Evolutionary conservation across 1,140 invertebrate genomes (phyloP), one percentile per base, ranked within the genome.

Genomic region (Meloidogyne exigua): DNA sequence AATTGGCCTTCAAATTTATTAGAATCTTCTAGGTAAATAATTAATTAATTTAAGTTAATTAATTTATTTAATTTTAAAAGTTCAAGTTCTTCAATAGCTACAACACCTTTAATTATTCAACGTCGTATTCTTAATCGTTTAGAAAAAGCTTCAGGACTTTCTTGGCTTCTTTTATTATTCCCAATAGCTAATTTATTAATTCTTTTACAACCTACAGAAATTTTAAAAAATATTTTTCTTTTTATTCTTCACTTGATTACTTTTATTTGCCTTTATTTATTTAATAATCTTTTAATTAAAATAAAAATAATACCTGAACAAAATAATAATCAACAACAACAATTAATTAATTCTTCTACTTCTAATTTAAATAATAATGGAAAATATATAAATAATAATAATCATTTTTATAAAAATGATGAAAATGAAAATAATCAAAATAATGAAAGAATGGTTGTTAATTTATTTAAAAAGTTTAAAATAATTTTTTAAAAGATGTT

Each of bases 111-210:
- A 21, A 9, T 73, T 21, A 32, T 62, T 26, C 49, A 39, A 23
- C 57, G 72, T 39, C 42, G 57, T 26, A 18, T 81, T 28, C 77
- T 81, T 10, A 39, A 64, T 15, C 65, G 79, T 68, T 64, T 81
- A 68, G 64, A 23, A 28, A 67, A 79, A 32, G 44, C 82, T 25
- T 80, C 82, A n/a, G 81, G 81, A 12, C n/a, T 72, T 13, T 78
- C 80, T 12, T 36, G 78, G 13, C 68, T 81, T 49, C 44, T 81
- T 21, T 26, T 83, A 18, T 49, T 82, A 18, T 32, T 76, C n/a
- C 76, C 67, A 18, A 84, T 75, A 36, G 67, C 66, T 10, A 71
- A 82, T 62, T 13, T 42, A 65, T 57, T 78, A n/a, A 64, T 78
- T 21, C 26, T 78, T 57, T 42, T 76, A 49, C 76, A 78, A 32